Base-by-base conservation (phyloP, 1,140 invertebrate species). In the Trichonephila inaurata region DNA sequence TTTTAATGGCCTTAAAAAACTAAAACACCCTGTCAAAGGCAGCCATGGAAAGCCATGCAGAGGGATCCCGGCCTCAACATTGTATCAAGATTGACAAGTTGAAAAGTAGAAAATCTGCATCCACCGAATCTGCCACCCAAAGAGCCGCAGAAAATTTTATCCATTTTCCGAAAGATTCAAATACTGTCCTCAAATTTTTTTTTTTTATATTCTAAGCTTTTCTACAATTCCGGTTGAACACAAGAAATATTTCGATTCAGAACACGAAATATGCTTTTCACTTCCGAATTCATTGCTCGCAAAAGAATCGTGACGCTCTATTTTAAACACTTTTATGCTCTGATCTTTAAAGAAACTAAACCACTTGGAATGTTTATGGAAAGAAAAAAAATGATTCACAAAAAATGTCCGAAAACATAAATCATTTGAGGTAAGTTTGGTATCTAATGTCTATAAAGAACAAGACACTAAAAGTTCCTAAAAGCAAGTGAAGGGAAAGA, bases 81-180 rank as follows among this genome's bases (percentile, higher is more conserved):
- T 21, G n/a, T 24, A 85, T 85, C 83, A 58, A 85, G n/a, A 85
- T 60, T 85, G 83, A 85, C 83, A 85, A 85, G 83, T 85, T 85
- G 51, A 85, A 85, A 85, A 85, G 44, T 85, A 85, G 83, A 28
- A 61, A 85, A 85, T 85, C 44, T 61, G 51, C 51, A 58, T 60
- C 83, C 66, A 60, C 33, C 51, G 21, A 24, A 85, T n/a, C 83
- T 85, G n/a, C 83, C 83, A 51, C 44, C 16, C 51, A 24, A 85
- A 21, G n/a, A 60, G 5, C 83, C 58, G 0, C 28, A 40, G 83
- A 60, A 85, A 85, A 18, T 85, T 85, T 85, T 85, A 85, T 85
- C 83, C 58, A 85, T 85, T 85, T 85, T 85, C 24, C 51, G 8
- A 61, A 85, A 24, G 58, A 61, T 85, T 85, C 83, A 85, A 85